Conservation (phyloP, 2,797 vertebrate genomes). For the Danionella dracula region DNA sequence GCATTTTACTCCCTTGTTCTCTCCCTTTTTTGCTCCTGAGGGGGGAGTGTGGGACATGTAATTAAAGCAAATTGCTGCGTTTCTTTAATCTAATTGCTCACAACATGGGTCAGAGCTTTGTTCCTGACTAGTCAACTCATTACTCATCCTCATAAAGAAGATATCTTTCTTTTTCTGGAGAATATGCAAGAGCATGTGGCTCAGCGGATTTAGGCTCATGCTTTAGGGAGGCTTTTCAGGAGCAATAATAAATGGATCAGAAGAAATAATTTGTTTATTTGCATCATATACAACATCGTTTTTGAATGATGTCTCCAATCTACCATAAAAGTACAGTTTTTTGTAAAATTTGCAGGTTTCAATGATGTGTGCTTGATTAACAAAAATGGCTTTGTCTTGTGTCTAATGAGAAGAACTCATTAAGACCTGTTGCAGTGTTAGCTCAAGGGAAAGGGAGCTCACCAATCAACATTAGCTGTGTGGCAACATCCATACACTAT, state of each 20-base stretch:
- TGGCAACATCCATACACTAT: too few species aligned
- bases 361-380: neutral
- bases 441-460: neutral
- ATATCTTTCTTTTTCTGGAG: slow-evolving; percentile 3
- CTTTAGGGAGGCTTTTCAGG: neutral
- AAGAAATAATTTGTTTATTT: neutral
- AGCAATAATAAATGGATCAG: neutral
- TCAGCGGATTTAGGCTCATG: neutral
- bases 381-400: neutral
- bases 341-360: slow-evolving; percentile 5
- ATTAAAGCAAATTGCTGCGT: slow-evolving; percentile 44
- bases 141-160: slow-evolving; percentile 37
- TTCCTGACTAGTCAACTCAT: slow-evolving; percentile 42
- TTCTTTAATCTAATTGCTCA: slow-evolving; percentile 44
- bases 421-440: neutral
- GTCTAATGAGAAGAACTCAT: slow-evolving; percentile 1
- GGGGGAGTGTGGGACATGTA: slow-evolving; percentile 38
- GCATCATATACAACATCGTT: neutral
- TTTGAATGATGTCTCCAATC: slow-evolving; percentile 1
- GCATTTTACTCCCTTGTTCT: slow-evolving; percentile 17
- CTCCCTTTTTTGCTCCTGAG: slow-evolving; percentile 16
- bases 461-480: too few species aligned
- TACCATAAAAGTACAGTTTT: neutral
- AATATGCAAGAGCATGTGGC: neutral
- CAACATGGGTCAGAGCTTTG: slow-evolving; percentile 42